Percentiles rank a stretch among this genome's conserved stretches.
Evolutionary conservation across 2,797 vertebrate species (phyloP).

Genomic region (Enoplosus armatus): DNA sequence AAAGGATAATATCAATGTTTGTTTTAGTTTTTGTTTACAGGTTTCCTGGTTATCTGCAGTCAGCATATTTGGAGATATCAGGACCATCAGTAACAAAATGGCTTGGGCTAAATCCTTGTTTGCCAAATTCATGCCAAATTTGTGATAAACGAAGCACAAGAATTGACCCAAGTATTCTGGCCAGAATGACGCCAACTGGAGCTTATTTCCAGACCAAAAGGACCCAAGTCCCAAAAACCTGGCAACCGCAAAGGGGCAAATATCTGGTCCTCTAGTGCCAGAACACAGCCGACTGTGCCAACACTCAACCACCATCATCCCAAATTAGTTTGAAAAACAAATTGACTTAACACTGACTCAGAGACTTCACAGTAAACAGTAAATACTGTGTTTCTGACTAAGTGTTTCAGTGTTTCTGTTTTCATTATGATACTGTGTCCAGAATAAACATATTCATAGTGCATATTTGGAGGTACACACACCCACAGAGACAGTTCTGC

Average conservation of each 20-base stretch:
- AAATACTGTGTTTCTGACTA: background rate
- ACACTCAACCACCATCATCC: constrained; percentile 4
- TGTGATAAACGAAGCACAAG: background rate
- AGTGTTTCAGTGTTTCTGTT: constrained; percentile 1
- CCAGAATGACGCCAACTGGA: constrained; percentile 18
- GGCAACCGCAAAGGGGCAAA: background rate
- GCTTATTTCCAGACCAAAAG: constrained; percentile 16
- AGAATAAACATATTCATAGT: constrained; percentile 1
- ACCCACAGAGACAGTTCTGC: constrained; percentile 2
- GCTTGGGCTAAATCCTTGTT: background rate
- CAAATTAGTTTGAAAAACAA: constrained; percentile 22
- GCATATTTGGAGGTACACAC: no score
- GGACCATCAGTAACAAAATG: background rate
- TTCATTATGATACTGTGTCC: background rate
- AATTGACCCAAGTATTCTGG: background rate
- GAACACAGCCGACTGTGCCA: background rate
- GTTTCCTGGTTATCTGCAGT: background rate
- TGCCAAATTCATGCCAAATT: background rate
- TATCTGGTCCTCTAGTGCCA: background rate
- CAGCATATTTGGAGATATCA: background rate
- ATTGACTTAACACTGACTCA: background rate
- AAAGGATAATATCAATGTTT: background rate
- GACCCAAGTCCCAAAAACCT: constrained; percentile 3
- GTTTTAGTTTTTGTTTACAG: background rate
- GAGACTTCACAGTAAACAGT: constrained; percentile 8